These are phyloP conservation scores for Anisognathus igniventris DNA, from an alignment of 2,797 vertebrate genomes.

Conservation along the genomic window DNA sequence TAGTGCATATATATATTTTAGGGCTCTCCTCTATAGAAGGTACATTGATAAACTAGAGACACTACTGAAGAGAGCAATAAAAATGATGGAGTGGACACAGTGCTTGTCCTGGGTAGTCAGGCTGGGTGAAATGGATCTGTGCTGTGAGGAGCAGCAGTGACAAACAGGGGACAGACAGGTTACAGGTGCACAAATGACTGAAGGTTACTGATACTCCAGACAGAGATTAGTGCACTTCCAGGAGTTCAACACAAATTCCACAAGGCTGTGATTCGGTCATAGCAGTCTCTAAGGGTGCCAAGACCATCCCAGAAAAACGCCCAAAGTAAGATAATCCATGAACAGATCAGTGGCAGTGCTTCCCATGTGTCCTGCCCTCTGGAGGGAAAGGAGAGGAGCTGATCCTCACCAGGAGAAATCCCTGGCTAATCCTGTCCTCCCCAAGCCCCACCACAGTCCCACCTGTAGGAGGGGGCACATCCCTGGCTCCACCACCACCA, in stretches of 20 bases:
- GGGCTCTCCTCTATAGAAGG: not conserved
- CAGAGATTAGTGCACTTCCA: not conserved
- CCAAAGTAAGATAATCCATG: not conserved
- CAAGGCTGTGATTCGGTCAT: not conserved
- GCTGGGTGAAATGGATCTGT: not conserved
- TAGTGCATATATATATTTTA: not conserved
- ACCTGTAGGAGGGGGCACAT: fast-evolving
- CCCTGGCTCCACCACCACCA: not conserved
- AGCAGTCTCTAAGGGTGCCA: not conserved
- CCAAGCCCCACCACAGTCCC: fast-evolving
- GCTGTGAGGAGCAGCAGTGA: not conserved
- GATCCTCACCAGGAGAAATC: not conserved
- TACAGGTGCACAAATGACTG: not conserved
- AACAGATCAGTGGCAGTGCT: not conserved
- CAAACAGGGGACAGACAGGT: not conserved
- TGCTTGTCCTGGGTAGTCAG: slow-evolving; percentile 17
- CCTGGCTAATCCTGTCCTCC: not conserved
- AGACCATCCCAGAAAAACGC: not conserved
- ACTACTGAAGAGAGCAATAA: slow-evolving; percentile 35
- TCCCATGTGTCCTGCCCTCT: not conserved
- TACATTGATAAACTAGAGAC: slow-evolving; percentile 36
- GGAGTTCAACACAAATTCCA: not conserved
- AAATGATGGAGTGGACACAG: slow-evolving; percentile 39
- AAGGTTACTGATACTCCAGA: not conserved
- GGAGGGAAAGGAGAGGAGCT: not conserved